Evolutionary conservation across 2,113 vertebrate species (phyloP).

Genomic region (Nycticebus coucang): DNA sequence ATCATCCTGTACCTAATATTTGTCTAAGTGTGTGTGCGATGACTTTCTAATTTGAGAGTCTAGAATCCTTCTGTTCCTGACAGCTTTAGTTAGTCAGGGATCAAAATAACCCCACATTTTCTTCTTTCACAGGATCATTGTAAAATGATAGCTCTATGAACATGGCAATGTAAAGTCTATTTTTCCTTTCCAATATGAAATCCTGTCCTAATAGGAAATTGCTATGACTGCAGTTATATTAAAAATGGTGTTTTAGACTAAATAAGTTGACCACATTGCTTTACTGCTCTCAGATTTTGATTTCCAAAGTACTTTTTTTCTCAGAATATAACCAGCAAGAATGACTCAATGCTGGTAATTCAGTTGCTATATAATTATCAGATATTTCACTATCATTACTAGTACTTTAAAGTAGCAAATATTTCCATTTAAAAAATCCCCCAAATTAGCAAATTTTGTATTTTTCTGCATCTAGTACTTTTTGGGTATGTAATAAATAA

Average conservation of each 20-base stretch:
- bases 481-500: neutral
- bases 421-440: neutral
- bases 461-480: neutral
- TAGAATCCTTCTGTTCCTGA: neutral
- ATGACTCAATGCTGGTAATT: constrained; percentile 18
- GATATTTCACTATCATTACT: constrained; percentile 35
- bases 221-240: neutral
- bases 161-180: constrained; percentile 5
- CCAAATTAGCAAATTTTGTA: neutral
- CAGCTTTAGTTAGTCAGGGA: neutral
- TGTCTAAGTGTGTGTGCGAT: neutral
- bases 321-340: constrained; percentile 19
- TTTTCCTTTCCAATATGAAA: constrained; percentile 41
- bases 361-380: neutral
- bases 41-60: neutral
- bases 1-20: neutral
- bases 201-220: constrained; percentile 21
- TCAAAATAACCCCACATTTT: neutral
- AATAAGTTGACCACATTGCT: neutral
- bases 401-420: neutral
- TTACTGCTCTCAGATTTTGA: constrained; percentile 17
- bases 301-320: constrained; percentile 44
- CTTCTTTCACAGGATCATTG: neutral
- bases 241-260: constrained; percentile 17
- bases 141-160: constrained; percentile 43